These are phyloP conservation scores for Alethe castanea DNA, from an alignment of 2,113 vertebrate genomes.

Conservation along the genomic window DNA sequence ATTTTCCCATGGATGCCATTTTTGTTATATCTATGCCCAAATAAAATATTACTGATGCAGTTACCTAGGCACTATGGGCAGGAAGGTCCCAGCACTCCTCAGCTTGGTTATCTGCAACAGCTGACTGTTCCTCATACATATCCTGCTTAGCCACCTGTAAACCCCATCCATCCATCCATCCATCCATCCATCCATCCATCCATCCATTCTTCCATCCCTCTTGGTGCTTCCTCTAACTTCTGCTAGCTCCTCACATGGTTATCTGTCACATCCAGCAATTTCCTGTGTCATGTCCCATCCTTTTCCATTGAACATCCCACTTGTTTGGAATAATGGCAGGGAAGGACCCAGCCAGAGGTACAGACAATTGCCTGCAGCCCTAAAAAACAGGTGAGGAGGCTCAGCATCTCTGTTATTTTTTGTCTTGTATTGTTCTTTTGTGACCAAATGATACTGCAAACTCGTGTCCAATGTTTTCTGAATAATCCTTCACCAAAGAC, in stretches of 20 bases:
- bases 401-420: background rate
- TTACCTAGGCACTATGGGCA: rapidly evolving
- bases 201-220: background rate
- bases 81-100: background rate
- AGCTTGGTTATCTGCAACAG: background rate
- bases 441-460: background rate
- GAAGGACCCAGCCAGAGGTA: background rate
- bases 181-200: background rate
- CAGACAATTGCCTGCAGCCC: background rate
- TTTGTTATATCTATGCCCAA: background rate
- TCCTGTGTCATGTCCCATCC: rapidly evolving
- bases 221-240: background rate
- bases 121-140: rapidly evolving
- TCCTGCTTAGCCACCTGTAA: background rate
- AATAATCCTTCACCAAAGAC: conserved; percentile 21
- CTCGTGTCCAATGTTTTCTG: background rate
- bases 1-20: background rate
- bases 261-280: background rate
- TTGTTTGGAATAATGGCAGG: rapidly evolving
- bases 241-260: background rate
- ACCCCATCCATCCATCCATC: background rate
- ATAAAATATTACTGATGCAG: background rate
- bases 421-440: background rate
- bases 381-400: background rate
- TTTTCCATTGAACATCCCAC: background rate